Conservation (phyloP, 2,113 vertebrate species). For the Platysteira castanea region DNA sequence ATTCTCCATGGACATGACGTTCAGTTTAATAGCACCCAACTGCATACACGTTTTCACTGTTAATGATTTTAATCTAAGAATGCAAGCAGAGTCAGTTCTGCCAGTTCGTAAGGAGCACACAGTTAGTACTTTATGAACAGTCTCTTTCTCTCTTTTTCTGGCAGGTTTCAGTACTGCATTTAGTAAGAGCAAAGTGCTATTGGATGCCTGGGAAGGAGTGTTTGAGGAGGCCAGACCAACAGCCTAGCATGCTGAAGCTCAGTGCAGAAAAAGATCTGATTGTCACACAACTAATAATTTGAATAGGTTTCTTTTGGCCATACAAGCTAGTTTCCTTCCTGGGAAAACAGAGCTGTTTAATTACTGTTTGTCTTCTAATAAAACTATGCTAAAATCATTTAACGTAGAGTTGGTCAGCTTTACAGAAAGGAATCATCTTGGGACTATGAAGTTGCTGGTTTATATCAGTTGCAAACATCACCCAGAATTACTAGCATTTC, state of each 20-base stretch:
- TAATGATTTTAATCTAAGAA: background rate
- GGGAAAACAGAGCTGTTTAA: background rate
- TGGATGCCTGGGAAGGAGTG: slow-evolving; percentile 53
- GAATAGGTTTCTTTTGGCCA: background rate
- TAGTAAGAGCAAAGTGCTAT: slow-evolving; percentile 56
- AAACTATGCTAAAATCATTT: background rate
- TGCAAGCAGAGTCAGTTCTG: background rate
- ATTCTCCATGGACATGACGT: background rate
- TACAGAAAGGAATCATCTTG: background rate
- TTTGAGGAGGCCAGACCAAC: slow-evolving; percentile 55
- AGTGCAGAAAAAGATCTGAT: slow-evolving; percentile 36
- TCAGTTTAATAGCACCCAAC: background rate
- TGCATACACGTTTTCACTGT: background rate
- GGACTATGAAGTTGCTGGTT: background rate
- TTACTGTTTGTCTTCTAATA: background rate
- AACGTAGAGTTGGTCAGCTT: background rate
- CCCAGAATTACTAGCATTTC: background rate
- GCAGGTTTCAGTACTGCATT: slow-evolving; percentile 57
- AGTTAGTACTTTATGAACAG: slow-evolving; percentile 54
- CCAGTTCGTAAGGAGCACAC: background rate
- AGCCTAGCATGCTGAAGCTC: slow-evolving; percentile 32
- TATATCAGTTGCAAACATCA: background rate
- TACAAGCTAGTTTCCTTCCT: background rate
- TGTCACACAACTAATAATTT: slow-evolving; percentile 16
- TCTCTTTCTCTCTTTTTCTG: slow-evolving; percentile 56